These are phyloP conservation scores for Temnothorax unifasciatus DNA, from an alignment of 2,888 invertebrate species.

Conservation along the genomic window DNA sequence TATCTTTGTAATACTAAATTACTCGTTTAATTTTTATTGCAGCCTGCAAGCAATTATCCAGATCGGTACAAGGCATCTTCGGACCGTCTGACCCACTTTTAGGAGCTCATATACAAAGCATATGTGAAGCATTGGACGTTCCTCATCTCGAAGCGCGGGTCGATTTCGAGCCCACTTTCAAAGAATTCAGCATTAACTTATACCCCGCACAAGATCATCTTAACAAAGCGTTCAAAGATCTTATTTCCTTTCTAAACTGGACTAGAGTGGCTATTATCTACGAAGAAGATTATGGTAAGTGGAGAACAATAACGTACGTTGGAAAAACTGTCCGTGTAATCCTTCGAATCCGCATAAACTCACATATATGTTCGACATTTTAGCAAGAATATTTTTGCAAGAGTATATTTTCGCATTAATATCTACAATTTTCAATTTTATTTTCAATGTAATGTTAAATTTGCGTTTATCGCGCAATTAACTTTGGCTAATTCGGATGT, in stretches of 20 bases:
- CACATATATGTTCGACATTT: background rate
- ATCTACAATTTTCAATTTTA: background rate
- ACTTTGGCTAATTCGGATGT: background rate
- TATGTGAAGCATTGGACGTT: slow-evolving; percentile 95
- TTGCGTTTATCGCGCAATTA: background rate
- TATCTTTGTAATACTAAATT: background rate
- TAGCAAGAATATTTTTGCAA: background rate
- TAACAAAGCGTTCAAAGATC: slow-evolving; percentile 94
- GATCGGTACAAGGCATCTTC: slow-evolving; percentile 95
- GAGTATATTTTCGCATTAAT: background rate
- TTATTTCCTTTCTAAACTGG: slow-evolving; percentile 96
- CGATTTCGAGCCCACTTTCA: slow-evolving; percentile 89
- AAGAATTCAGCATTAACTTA: slow-evolving; percentile 94
- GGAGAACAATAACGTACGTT: background rate
- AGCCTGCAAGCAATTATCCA: slow-evolving; percentile 94
- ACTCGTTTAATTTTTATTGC: slow-evolving; percentile 83
- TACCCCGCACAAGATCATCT: slow-evolving; percentile 94
- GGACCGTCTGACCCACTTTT: slow-evolving; percentile 95
- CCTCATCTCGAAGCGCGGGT: slow-evolving; percentile 94
- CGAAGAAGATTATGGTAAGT: slow-evolving; percentile 95
- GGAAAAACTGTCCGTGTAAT: background rate
- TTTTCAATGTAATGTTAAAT: background rate
- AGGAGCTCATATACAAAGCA: slow-evolving; percentile 94
- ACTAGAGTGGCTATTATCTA: slow-evolving; percentile 97
- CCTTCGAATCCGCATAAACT: background rate